Base-by-base conservation (phyloP, 1,140 invertebrate genomes). In the Microplitis mediator region DNA sequence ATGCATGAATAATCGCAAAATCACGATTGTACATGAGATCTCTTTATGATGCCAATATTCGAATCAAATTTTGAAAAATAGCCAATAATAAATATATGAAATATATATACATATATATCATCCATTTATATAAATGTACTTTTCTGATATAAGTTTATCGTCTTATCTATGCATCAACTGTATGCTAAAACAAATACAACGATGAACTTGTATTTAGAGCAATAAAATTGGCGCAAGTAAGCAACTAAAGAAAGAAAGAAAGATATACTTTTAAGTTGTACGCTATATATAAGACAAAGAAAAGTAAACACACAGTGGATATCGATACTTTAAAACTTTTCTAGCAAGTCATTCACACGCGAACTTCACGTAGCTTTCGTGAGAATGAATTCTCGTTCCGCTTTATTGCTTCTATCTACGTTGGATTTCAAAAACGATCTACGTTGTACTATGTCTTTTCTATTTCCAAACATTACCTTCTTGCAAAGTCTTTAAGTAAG, bases 271-370 rank as follows among this genome's bases (percentile, higher is more conserved):
- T 45, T 45, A 45, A 45, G 39, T 45, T 45, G 39, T 45, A 6
- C 5, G 36, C 50, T 51, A 65, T 65, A 32, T 31, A 14, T 36
- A 65, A 35, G 16, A 14, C 9, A 51, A 23, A 34, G 23, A 51
- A 39, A 51, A 14, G 32, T 45, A 64, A 9, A 36, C 16, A 39
- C 34, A 39, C 9, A 39, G 39, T 45, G 11, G 4, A 13, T 54
- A 54, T 54, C 77, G 73, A 78, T 77, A 77, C 77, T 78, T 75
- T 71, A 74, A 78, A 78, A 74, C 76, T 73, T 77, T 73, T 76
- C 52, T 72, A 61, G 70, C 75, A 66, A 80, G 62, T 69, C 71
- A 63, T 80, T 77, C 74, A 73, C 79, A 80, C 79, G 76, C 78
- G 71, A 80, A 75, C 76, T 77, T 73, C 31, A 13, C n/a, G 14